These are phyloP conservation scores for Tipula confusa DNA, from an alignment of 2,888 invertebrate genomes.

Conservation along the genomic window DNA sequence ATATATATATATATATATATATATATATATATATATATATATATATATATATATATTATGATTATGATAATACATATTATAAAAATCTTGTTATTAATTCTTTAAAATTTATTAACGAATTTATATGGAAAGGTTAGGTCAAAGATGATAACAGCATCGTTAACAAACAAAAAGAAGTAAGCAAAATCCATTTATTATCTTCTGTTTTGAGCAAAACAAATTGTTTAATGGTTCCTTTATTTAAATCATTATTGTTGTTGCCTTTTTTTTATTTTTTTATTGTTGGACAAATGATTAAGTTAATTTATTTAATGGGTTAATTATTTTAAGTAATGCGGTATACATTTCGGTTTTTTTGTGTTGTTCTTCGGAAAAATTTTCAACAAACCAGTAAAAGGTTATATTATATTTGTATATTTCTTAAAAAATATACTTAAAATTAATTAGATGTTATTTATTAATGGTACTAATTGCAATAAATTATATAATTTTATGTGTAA, in stretches of 20 bases:
- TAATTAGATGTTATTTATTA: slow-evolving; percentile 1
- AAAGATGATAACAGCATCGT: not conserved
- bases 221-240: not conserved
- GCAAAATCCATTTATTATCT: not conserved
- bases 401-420: not conserved
- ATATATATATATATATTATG: too few species aligned
- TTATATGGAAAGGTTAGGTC: not conserved
- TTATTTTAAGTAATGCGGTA: slow-evolving; percentile 4
- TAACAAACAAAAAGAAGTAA: not conserved
- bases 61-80: not conserved
- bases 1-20: too few species aligned
- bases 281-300: not conserved
- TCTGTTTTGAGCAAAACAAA: not conserved
- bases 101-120: not conserved
- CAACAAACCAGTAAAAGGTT: not conserved
- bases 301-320: slow-evolving; percentile 12
- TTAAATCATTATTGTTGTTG: not conserved
- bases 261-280: too few species aligned
- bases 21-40: too few species aligned
- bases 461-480: not conserved
- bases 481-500: not conserved
- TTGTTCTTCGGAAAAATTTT: too few species aligned
- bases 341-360: not conserved
- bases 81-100: not conserved
- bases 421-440: not conserved